Evolutionary conservation across 1,140 invertebrate genomes (phyloP).

Genomic region (Potamilus streckersoni): DNA sequence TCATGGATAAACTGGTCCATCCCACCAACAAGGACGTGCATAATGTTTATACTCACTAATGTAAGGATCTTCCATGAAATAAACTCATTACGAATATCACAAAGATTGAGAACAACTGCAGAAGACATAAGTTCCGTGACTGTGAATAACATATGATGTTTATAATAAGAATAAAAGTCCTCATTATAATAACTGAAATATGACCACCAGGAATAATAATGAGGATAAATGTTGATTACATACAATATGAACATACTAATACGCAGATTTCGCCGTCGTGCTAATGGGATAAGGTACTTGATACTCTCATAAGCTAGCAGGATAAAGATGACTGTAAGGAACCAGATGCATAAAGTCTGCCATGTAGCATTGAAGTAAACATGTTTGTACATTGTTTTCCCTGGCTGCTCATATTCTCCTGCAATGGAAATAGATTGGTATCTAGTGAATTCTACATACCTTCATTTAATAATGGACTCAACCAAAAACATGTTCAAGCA

Average conservation of each 20-base stretch:
- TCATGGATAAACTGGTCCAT: conserved; percentile 83
- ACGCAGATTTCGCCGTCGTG: conserved; percentile 72
- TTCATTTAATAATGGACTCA: no score
- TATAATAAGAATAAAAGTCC: conserved; percentile 76
- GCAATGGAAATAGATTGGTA: conserved; percentile 50
- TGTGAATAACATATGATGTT: conserved; percentile 78
- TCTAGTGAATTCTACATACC: no score
- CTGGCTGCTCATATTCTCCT: conserved; percentile 79
- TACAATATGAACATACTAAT: conserved; percentile 80
- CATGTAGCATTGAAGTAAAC: conserved; percentile 85
- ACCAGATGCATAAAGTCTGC: conserved; percentile 84
- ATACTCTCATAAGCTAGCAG: conserved; percentile 80
- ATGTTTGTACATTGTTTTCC: conserved; percentile 76
- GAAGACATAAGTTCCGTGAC: conserved; percentile 80
- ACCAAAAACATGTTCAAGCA: no score
- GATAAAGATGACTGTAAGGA: conserved; percentile 76
- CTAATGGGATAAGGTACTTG: conserved; percentile 74
- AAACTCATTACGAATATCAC: conserved; percentile 72
- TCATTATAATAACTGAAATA: conserved; percentile 89
- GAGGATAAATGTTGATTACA: conserved; percentile 79
- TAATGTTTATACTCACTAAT: conserved; percentile 76
- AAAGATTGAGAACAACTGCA: conserved; percentile 68
- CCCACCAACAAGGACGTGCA: conserved; percentile 80
- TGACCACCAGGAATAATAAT: conserved; percentile 88
- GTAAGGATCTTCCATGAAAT: conserved; percentile 75